Percentiles rank a stretch among this genome's conserved stretches.
These are phyloP conservation scores for Acanthaster planci DNA, from an alignment of 35 echinoderm and acorn worm species.

Conservation along the genomic window DNA sequence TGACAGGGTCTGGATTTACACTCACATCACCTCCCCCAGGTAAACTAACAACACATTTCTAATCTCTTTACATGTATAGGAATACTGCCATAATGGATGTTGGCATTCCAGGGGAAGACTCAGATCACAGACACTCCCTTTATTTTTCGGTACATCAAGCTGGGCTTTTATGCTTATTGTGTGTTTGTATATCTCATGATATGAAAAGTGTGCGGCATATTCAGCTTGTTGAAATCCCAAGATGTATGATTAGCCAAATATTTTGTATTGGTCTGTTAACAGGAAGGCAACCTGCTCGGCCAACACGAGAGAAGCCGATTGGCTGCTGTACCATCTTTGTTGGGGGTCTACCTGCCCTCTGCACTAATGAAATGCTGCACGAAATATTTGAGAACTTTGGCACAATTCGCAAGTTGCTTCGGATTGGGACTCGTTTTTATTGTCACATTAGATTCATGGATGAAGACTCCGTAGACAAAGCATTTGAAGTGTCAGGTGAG, in stretches of 20 bases:
- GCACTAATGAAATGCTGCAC: slow-evolving; percentile 50
- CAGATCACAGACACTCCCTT: too few relatives aligned
- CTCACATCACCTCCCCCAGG: slow-evolving; percentile 18
- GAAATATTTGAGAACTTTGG: slow-evolving; percentile 67
- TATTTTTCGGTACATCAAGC: too few relatives aligned
- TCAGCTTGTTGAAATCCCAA: too few relatives aligned
- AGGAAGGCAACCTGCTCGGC: slow-evolving; percentile 28
- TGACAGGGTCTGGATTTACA: not conserved
- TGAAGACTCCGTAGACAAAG: slow-evolving; percentile 51
- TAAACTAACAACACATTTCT: not conserved
- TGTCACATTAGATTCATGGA: slow-evolving; percentile 63
- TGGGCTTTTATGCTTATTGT: too few relatives aligned
- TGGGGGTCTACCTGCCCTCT: slow-evolving; percentile 58
- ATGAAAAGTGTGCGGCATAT: too few relatives aligned
- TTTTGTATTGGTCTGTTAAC: not conserved
- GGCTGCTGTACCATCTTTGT: slow-evolving; percentile 80
- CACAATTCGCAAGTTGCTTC: slow-evolving; percentile 29
- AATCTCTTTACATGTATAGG: too few relatives aligned
- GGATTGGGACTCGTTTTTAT: slow-evolving; percentile 51
- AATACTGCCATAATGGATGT: too few relatives aligned
- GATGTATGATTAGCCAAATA: not conserved
- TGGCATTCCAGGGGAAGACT: too few relatives aligned
- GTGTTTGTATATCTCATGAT: too few relatives aligned
- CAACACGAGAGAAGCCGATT: slow-evolving; percentile 55
- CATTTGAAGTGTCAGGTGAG: slow-evolving; percentile 68